Evolutionary conservation across 2,888 invertebrate genomes (phyloP).

Genomic region (Caenorhabditis panamensis): DNA sequence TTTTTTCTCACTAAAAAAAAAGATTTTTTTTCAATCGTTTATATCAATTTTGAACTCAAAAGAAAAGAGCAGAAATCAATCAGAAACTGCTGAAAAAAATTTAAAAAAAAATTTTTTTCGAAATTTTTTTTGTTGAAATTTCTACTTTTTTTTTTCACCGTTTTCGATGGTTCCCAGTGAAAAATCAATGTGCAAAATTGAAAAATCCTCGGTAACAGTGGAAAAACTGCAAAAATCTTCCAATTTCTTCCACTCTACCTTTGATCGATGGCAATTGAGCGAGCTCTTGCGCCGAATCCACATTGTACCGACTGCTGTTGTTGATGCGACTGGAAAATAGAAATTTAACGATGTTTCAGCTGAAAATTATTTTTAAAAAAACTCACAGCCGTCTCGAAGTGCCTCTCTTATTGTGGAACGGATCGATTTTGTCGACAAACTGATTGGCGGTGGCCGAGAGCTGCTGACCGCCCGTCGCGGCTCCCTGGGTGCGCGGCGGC

Average conservation of each 20-base stretch:
- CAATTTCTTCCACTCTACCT: slow-evolving; percentile 85
- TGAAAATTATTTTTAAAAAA: too few species aligned
- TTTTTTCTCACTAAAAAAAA: too few species aligned
- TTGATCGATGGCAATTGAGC: slow-evolving; percentile 96
- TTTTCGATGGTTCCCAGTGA: not conserved
- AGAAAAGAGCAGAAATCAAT: too few species aligned
- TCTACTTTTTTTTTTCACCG: too few species aligned
- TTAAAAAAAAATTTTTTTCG: not conserved
- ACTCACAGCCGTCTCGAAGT: slow-evolving; percentile 89
- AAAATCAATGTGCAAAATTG: slow-evolving; percentile 5
- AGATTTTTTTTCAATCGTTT: too few species aligned
- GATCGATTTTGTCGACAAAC: slow-evolving; percentile 98
- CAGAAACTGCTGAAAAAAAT: too few species aligned
- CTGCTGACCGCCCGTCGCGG: slow-evolving; percentile 79
- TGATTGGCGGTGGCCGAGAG: slow-evolving; percentile 80
- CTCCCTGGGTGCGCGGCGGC: slow-evolving; percentile 73
- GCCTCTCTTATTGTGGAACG: slow-evolving; percentile 94
- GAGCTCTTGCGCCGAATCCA: slow-evolving; percentile 97
- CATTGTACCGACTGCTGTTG: slow-evolving; percentile 98
- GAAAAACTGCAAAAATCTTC: too few species aligned
- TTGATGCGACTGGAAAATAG: slow-evolving; percentile 86
- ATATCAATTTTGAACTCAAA: too few species aligned
- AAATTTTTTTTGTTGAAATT: too few species aligned
- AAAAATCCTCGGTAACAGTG: too few species aligned
- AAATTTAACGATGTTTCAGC: not conserved